Base-by-base conservation (phyloP, 1,140 invertebrate genomes). In the Pseudomyrmex pallidus region DNA sequence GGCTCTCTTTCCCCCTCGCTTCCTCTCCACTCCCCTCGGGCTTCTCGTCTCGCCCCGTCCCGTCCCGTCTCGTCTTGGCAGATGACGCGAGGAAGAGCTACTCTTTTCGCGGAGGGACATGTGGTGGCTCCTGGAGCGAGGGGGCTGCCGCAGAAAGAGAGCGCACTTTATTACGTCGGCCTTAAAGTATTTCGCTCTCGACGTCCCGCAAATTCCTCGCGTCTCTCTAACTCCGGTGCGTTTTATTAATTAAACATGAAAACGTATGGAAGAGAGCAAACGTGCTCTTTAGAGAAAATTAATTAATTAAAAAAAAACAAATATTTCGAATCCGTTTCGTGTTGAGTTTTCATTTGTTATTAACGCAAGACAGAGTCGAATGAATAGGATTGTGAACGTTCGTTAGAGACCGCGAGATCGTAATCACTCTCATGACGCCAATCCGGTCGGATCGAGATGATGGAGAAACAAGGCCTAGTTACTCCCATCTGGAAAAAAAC, bases 91-190 rank as follows among this genome's bases (percentile, higher is more conserved):
- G 68, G 68, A 74, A 84, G 82, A 84, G 74, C 82, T 61, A 77
- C 73, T 83, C 67, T 82, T 64, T 61, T 78, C 66, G 83, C 78
- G 61, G 74, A 82, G 84, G 76, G 86, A 87, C 87, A 87, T 89
- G 86, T 89, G 88, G 85, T 61, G 78, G 70, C 68, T 64, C 66
- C 77, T 73, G 76, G 52, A 20, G 46, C 35, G 64, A 84, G 64
- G 63, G 76, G 20, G 74, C 35, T 50, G 73, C 82, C 66, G 68
- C 82, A 59, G 74, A 80, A 85, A 59, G 73, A 78, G 83, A 80
- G 56, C 72, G 61, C 83, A 84, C 78, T 90, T 90, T 86, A 87
- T 85, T 83, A 80, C 84, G 78, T 87, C 82, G 82, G 70, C 74
- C 74, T 84, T 77, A 9, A 82, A 62, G 72, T 67, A 68, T 62